Evolutionary conservation across 1,140 invertebrate genomes (phyloP).

Genomic region (Pseudomyrmex sp.): DNA sequence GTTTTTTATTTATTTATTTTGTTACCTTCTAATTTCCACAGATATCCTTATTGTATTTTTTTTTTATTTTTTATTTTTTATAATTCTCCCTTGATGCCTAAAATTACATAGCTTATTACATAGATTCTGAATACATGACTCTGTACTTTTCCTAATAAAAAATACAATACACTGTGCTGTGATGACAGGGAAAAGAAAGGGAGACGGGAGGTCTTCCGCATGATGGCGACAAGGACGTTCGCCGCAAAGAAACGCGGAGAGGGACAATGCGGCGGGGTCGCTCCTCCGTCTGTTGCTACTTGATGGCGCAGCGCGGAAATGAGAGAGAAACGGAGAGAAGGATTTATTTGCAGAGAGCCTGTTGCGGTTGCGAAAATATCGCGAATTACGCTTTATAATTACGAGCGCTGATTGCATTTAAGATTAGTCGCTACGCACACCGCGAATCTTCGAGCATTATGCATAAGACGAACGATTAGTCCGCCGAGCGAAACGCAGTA

Average conservation of each 20-base stretch:
- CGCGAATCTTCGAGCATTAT: constrained; percentile 6
- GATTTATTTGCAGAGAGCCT: constrained; percentile 33
- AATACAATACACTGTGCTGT: not conserved
- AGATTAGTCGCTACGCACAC: constrained; percentile 16
- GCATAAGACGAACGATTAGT: constrained; percentile 41
- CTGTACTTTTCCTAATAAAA: not conserved
- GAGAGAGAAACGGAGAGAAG: constrained; percentile 38
- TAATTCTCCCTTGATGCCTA: not conserved
- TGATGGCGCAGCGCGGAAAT: constrained; percentile 21
- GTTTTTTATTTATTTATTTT: constrained; percentile 15
- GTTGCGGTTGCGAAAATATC: constrained; percentile 46
- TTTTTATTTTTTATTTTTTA: not conserved
- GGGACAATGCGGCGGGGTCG: not conserved
- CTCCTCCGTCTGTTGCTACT: not conserved
- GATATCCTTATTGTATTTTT: not conserved
- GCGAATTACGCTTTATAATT: constrained; percentile 56
- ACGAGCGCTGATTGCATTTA: constrained; percentile 49
- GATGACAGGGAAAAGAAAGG: constrained; percentile 24
- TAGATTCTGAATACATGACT: constrained; percentile 3
- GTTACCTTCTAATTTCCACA: not conserved
- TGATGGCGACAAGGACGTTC: constrained; percentile 23
- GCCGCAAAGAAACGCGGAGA: constrained; percentile 3
- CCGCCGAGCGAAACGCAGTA: not conserved
- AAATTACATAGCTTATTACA: not conserved
- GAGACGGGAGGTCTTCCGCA: constrained; percentile 23